phyloP scores from a whole-genome alignment of 2,113 vertebrate genomes.

The Cephalopterus ornatus region DNA sequence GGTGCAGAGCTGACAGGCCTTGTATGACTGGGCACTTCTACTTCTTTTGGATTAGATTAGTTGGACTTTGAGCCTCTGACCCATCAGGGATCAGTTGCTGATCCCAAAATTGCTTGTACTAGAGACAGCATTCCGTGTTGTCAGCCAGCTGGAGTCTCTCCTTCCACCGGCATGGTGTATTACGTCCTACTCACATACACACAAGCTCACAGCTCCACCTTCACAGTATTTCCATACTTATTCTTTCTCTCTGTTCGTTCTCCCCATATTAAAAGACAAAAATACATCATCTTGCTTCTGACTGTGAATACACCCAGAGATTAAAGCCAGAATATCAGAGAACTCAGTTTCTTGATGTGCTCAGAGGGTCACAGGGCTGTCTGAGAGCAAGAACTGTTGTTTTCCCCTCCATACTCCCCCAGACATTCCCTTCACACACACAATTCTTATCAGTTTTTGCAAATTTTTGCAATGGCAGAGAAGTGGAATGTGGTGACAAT shows the following conservation, averaged over 20 bases:
- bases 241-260: neutral
- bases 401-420: neutral
- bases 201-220: neutral
- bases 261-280: neutral
- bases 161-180: neutral
- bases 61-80: neutral
- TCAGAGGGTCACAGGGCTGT: neutral
- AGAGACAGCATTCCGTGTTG: neutral
- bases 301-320: neutral
- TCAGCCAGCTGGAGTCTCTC: neutral
- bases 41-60: neutral
- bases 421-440: neutral
- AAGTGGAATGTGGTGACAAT: neutral
- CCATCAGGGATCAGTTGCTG: neutral
- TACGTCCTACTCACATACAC: neutral
- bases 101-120: neutral
- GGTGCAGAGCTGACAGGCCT: neutral
- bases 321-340: neutral
- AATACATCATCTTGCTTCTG: neutral
- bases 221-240: neutral
- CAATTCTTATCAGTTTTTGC: neutral
- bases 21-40: neutral
- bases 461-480: neutral
- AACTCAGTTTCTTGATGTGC: rapidly evolving
- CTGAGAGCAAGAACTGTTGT: neutral